Evolutionary conservation across 1,140 invertebrate genomes (phyloP).

Genomic region (Propsilocerus akamusi): DNA sequence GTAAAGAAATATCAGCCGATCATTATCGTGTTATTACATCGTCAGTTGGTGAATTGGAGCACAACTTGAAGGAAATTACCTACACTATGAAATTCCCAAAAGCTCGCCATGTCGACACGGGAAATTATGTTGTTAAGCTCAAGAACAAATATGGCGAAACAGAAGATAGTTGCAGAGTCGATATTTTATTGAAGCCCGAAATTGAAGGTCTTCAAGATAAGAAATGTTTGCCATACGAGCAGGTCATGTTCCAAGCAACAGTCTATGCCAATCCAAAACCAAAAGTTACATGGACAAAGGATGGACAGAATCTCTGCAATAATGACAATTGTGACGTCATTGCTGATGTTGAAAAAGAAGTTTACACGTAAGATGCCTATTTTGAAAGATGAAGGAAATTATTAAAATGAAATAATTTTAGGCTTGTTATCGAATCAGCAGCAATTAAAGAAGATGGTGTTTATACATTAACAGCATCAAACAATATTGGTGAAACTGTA

Average conservation of each 20-base stretch:
- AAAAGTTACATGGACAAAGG: slow-evolving; percentile 47
- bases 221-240: slow-evolving; percentile 48
- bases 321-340: slow-evolving; percentile 23
- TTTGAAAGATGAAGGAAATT: neutral
- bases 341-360: slow-evolving; percentile 21
- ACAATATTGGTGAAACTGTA: slow-evolving; percentile 50
- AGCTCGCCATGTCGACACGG: slow-evolving; percentile 55
- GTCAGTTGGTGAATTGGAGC: slow-evolving; percentile 41
- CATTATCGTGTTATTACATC: slow-evolving; percentile 18
- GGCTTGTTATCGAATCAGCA: slow-evolving; percentile 45
- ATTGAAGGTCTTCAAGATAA: slow-evolving; percentile 53
- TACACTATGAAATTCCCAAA: slow-evolving; percentile 46
- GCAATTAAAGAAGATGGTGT: slow-evolving; percentile 54
- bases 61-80: slow-evolving; percentile 55
- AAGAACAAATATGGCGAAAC: slow-evolving; percentile 59
- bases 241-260: slow-evolving; percentile 45
- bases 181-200: slow-evolving; percentile 54
- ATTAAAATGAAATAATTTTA: slow-evolving; percentile 17
- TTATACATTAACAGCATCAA: slow-evolving; percentile 57
- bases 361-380: slow-evolving; percentile 15
- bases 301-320: slow-evolving; percentile 22
- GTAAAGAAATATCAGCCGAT: slow-evolving; percentile 24
- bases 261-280: slow-evolving; percentile 63
- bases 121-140: slow-evolving; percentile 58
- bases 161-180: slow-evolving; percentile 45